Base-by-base conservation (phyloP, 2,113 vertebrate species). In the Ageneiosus marmoratus region DNA sequence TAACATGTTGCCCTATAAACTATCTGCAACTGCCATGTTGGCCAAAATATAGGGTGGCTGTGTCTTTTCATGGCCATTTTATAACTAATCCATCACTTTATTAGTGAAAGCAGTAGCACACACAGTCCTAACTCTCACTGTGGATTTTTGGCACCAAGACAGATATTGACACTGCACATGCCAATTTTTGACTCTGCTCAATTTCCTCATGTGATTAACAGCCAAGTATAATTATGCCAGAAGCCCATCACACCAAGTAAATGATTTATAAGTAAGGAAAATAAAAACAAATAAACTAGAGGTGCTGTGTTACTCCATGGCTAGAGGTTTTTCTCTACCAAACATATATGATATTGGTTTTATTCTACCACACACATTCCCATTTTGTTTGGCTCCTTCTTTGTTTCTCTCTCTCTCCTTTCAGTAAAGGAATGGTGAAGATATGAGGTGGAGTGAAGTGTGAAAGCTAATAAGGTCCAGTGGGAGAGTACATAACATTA, bases 401-500 rank as follows among this genome's bases (percentile, higher is more conserved):
- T 65, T 50, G 53, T 76, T 65, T 65, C 41, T 63, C 32, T 81
- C 70, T 84, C 60, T 77, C 27, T 62, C 29, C 37, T 65, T 46
- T 77, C 24, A 50, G 41, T 29, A 85, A 83, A 24, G 77, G 48
- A 81, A 74, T 12, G 16, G 74, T 76, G 77, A 75, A 81, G 78
- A 72, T 72, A 79, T 63, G 62, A 82, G 78, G 77, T 62, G 74
- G 70, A 85, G 72, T 72, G 53, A 78, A n/a, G 77, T 73, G 73
- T 73, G 24, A 82, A 80, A 69, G 83, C 84, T 85, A 87, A 87
- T 83, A 77, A 77, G 84, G 81, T 85, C 84, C 81, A 83, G 72
- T 81, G 84, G 84, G 84, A 85, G 75, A 83, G 69, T 75, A 58
- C 83, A 87, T 80, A 83, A 80, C 70, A 83, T 87, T 84, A 83